Percentiles rank a stretch among this genome's conserved stretches.
Evolutionary conservation across 2,113 vertebrate genomes (phyloP).

Genomic region (Tautogolabrus adspersus): DNA sequence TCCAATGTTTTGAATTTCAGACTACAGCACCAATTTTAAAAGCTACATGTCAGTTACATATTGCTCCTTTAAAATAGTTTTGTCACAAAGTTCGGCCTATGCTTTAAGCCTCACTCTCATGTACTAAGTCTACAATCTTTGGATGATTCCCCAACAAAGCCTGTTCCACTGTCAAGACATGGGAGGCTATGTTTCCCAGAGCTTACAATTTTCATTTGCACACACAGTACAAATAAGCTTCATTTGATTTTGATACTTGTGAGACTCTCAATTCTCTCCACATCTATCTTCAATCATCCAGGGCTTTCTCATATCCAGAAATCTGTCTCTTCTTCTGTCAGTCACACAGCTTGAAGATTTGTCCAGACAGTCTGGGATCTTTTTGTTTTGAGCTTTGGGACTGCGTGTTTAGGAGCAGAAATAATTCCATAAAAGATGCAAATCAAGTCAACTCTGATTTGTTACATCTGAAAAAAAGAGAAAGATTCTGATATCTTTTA

Average conservation of each 20-base stretch:
- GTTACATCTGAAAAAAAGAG: slow-evolving; percentile 8
- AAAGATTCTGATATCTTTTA: slow-evolving; percentile 16
- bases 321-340: slow-evolving; percentile 51
- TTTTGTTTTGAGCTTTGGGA: slow-evolving; percentile 26
- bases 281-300: slow-evolving; percentile 15
- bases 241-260: slow-evolving; percentile 20
- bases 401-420: slow-evolving; percentile 22
- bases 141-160: slow-evolving; percentile 9
- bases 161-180: slow-evolving; percentile 8
- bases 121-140: neutral
- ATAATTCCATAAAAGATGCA: slow-evolving; percentile 30
- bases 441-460: slow-evolving; percentile 30
- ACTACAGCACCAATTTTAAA: too few species aligned
- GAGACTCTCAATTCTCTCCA: slow-evolving; percentile 39
- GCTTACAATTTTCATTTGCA: slow-evolving; percentile 38
- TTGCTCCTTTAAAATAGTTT: too few species aligned
- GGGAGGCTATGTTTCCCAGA: slow-evolving; percentile 6
- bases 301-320: slow-evolving; percentile 34
- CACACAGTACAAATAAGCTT: slow-evolving; percentile 33
- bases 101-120: too few species aligned
- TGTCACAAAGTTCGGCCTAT: too few species aligned
- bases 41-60: too few species aligned
- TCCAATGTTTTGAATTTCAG: too few species aligned
- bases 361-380: slow-evolving; percentile 39
- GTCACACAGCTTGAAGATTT: slow-evolving; percentile 49